Percentiles rank a stretch among this genome's conserved stretches.
phyloP scores from a whole-genome alignment of 2,888 invertebrate species.

The Conistra vaccinii region DNA sequence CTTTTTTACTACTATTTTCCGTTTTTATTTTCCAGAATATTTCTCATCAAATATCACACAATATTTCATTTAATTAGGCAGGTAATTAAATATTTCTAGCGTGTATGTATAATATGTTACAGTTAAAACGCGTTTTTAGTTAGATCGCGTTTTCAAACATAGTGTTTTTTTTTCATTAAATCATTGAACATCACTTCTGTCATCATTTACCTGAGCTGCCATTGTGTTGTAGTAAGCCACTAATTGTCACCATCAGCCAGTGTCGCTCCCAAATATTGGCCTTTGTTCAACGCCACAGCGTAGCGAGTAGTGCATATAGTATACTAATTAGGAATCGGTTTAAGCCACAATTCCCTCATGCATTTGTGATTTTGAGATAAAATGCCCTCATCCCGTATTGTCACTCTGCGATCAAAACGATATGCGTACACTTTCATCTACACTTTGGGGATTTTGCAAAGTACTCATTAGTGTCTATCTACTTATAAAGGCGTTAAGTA shows the following conservation, averaged over 20 bases:
- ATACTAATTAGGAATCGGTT: not conserved
- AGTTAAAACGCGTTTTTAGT: no score
- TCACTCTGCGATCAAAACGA: not conserved
- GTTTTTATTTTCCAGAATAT: no score
- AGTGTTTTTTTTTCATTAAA: not conserved
- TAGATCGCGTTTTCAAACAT: not conserved
- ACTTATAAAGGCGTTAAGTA: no score
- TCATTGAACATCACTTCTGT: not conserved
- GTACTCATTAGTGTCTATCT: no score
- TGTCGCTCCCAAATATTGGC: not conserved
- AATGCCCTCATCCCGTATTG: conserved; percentile 7
- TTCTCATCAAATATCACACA: not conserved
- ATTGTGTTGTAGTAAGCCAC: not conserved
- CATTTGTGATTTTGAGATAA: conserved; percentile 1
- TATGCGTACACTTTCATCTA: not conserved
- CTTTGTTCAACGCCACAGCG: not conserved
- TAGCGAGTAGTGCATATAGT: no score
- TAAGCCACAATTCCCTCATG: not conserved
- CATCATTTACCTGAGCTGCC: not conserved
- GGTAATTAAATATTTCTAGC: no score
- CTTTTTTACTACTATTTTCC: no score
- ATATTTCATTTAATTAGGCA: no score
- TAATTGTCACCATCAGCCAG: not conserved
- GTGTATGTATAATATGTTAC: no score
- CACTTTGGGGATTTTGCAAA: not conserved